phyloP scores from a whole-genome alignment of 2,888 invertebrate species.

The Miltochrista miniata region DNA sequence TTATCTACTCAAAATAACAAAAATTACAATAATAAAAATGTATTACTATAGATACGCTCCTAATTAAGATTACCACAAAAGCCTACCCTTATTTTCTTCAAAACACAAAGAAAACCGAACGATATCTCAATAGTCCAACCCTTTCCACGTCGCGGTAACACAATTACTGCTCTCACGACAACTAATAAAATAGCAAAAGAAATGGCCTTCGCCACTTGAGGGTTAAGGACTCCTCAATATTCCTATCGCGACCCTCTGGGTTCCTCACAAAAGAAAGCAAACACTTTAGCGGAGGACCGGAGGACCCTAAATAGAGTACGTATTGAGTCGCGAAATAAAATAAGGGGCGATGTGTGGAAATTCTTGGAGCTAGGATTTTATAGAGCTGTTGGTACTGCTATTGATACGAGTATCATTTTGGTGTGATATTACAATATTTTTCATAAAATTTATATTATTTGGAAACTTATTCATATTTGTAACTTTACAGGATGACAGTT shows the following conservation, averaged over 20 bases:
- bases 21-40: not conserved
- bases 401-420: not conserved
- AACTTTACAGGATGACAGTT: too few species aligned
- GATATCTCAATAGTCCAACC: conserved; percentile 10
- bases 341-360: conserved; percentile 68
- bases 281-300: conserved; percentile 64
- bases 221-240: conserved; percentile 73
- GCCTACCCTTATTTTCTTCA: not conserved
- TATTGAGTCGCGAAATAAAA: conserved; percentile 82
- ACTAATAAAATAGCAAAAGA: conserved; percentile 78
- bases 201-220: conserved; percentile 72
- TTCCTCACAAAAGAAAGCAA: conserved; percentile 71
- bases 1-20: too few species aligned
- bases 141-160: conserved; percentile 44
- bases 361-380: conserved; percentile 33
- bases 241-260: conserved; percentile 71
- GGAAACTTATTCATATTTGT: too few species aligned
- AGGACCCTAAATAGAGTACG: conserved; percentile 73
- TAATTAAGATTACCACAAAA: not conserved
- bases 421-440: not conserved
- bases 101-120: conserved; percentile 4
- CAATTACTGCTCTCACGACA: conserved; percentile 75
- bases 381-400: conserved; percentile 1
- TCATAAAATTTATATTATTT: too few species aligned
- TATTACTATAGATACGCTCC: not conserved